These are phyloP conservation scores for Brachionus manjavacas DNA, from an alignment of 1,140 invertebrate species.

Conservation along the genomic window DNA sequence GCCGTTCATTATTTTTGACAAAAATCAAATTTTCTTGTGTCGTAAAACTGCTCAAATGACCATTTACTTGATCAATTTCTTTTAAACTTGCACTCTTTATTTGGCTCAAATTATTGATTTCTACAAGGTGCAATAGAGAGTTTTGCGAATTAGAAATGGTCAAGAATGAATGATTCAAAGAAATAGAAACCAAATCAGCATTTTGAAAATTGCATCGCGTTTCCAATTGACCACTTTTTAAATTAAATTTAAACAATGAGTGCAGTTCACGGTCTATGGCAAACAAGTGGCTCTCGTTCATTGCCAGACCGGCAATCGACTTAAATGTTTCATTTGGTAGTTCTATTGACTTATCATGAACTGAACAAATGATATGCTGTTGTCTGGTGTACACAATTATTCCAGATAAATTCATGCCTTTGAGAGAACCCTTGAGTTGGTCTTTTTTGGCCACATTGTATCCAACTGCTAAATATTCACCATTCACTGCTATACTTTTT, in stretches of 20 bases:
- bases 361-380: slow-evolving; percentile 4
- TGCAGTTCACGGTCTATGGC: background rate
- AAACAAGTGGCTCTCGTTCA: slow-evolving; percentile 9
- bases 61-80: background rate
- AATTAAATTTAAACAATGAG: slow-evolving; percentile 10
- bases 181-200: background rate
- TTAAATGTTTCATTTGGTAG: background rate
- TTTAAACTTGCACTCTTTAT: background rate
- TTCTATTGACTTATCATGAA: slow-evolving; percentile 4
- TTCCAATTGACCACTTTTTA: slow-evolving; percentile 19
- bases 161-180: background rate
- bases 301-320: background rate
- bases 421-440: slow-evolving; percentile 32
- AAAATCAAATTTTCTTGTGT: slow-evolving; percentile 18
- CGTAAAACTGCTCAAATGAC: background rate
- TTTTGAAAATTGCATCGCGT: background rate
- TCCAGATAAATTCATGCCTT: background rate
- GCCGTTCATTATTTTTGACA: background rate
- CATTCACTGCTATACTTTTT: background rate
- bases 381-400: background rate
- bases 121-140: background rate
- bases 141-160: background rate
- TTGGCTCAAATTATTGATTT: background rate
- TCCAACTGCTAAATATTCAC: background rate
- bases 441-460: slow-evolving; percentile 18